Base-by-base conservation (phyloP, 53 echinoderm and acorn worm species). In the Mesocentrotus franciscanus region DNA sequence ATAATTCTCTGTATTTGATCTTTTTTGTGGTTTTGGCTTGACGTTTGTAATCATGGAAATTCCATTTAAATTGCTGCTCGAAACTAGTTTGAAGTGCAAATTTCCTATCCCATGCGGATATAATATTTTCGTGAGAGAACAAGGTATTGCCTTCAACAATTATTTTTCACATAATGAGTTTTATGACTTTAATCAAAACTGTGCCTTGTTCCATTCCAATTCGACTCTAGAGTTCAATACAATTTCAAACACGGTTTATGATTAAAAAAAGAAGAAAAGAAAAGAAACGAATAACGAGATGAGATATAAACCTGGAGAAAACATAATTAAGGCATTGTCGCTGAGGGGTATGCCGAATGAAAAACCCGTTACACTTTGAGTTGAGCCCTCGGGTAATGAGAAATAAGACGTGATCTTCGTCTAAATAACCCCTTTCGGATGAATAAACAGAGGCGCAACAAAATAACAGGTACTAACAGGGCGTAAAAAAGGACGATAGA, bases 251-350 rank as follows among this genome's bases (percentile, higher is more conserved):
- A n/a, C 10, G n/a, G 26, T 10, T 10, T 10, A 17, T 0, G 81
- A 13, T 42, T 79, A 14, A 71, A n/a, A 16, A 27, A 17, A 78
- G 26, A 26, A n/a, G n/a, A n/a, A n/a, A n/a, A n/a, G n/a, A n/a
- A 74, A 32, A 74, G 2, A 18, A 81, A 42, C 33, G 36, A 81
- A 81, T 81, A 42, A 81, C 36, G 33, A 42, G 8, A 1, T 12
- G 42, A 81, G 9, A 2, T 42, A 42, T 81, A 39, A 20, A 81
- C 18, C 11, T 15, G 36, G 42, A 15, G 81, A 42, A 78, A 81
- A 33, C 81, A 42, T 42, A 81, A 81, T 81, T 81, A 81, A 81
- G 81, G 20, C 20, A 15, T 81, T 42, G 81, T 81, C 81, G 36
- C 81, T 81, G 18, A 8, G 81, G 81, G 81, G 13, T 81, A 15